Percentiles rank a stretch among this genome's conserved stretches.
Evolutionary conservation across 2,888 invertebrate species (phyloP).

Genomic region (Hyposoter didymator): DNA sequence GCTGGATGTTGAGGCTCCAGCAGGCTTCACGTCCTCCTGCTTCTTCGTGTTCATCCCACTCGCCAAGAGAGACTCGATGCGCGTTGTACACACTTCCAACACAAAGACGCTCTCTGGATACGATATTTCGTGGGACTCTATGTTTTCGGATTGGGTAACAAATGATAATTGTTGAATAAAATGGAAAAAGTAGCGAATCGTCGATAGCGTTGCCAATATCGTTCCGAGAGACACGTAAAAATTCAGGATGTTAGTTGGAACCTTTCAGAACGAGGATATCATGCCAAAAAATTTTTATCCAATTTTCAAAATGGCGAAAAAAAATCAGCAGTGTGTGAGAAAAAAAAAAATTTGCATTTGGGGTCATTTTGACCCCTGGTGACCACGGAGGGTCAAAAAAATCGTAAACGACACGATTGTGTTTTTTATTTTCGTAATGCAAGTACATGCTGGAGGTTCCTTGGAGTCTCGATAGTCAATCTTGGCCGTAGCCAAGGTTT

Average conservation of each 20-base stretch:
- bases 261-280: no score
- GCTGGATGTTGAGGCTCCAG: constrained; percentile 19
- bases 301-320: no score
- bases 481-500: constrained; percentile 30
- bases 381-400: no score
- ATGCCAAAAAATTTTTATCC: no score
- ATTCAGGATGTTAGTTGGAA: no score
- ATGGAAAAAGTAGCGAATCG: no score
- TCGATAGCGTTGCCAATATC: no score
- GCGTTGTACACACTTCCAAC: constrained; percentile 36
- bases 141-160: neutral
- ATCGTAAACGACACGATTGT: neutral
- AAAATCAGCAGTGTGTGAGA: no score
- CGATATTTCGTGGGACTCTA: constrained; percentile 26
- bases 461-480: constrained; percentile 19
- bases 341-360: no score
- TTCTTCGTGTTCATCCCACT: constrained; percentile 33
- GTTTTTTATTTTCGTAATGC: neutral
- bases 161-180: neutral
- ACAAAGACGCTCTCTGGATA: constrained; percentile 29
- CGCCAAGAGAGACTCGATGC: constrained; percentile 51
- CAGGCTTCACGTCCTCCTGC: constrained; percentile 37
- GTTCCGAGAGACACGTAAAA: no score
- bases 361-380: no score
- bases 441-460: neutral